phyloP scores from a whole-genome alignment of 2,113 vertebrate species.

The Nyctereutes procyonoides region DNA sequence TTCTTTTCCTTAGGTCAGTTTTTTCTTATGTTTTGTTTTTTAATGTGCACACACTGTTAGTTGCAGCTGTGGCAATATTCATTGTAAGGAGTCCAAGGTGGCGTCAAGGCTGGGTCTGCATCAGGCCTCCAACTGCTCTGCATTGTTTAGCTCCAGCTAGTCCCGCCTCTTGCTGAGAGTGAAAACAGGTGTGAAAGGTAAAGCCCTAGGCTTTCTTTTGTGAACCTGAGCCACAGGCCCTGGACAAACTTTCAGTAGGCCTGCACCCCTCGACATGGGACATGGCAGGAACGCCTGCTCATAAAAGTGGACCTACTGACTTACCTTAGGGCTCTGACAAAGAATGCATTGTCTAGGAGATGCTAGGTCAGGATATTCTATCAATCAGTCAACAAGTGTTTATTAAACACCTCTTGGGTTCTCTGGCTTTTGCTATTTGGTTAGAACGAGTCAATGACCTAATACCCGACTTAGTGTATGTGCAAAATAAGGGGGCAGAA shows the following conservation, averaged over 20 bases:
- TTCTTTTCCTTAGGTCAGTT: background rate
- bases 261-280: background rate
- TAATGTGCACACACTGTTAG: background rate
- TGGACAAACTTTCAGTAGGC: background rate
- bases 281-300: background rate
- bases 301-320: background rate
- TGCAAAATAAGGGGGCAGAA: background rate
- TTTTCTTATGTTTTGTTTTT: background rate
- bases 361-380: background rate
- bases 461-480: background rate
- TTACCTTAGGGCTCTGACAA: slow-evolving; percentile 39
- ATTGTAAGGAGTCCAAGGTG: background rate
- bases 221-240: background rate
- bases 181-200: slow-evolving; percentile 31
- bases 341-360: slow-evolving; percentile 41
- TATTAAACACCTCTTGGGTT: slow-evolving; percentile 57
- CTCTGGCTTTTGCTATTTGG: background rate
- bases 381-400: slow-evolving; percentile 71
- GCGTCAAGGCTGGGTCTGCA: background rate
- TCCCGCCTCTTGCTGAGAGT: background rate
- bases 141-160: background rate
- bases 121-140: background rate
- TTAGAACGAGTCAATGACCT: slow-evolving; percentile 42
- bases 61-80: background rate
- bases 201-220: background rate